A percentile compares a stretch with the other conserved stretches of the same genome.
Conservation (phyloP, 2,888 invertebrate species). For the Microctonus hyperodae region DNA sequence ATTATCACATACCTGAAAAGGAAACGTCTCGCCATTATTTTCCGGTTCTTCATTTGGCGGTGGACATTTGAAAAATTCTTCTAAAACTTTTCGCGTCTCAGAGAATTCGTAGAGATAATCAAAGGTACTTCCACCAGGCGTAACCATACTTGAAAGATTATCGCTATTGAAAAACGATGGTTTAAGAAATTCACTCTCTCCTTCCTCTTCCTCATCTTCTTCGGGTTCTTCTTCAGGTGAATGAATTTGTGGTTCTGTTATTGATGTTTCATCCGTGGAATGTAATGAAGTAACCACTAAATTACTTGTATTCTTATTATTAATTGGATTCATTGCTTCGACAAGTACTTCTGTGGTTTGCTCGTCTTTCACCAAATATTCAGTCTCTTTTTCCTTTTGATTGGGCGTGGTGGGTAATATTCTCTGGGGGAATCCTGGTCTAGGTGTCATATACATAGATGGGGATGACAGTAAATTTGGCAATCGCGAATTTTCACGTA, state of each 20-base stretch:
- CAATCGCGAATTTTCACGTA: constrained; percentile 65
- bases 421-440: constrained; percentile 88
- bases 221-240: constrained; percentile 38
- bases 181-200: constrained; percentile 45
- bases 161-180: constrained; percentile 53
- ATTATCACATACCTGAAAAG: constrained; percentile 67
- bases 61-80: constrained; percentile 90
- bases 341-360: constrained; percentile 39
- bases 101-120: constrained; percentile 93
- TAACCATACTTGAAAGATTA: constrained; percentile 58
- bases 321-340: constrained; percentile 32
- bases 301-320: constrained; percentile 36
- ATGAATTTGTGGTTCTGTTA: constrained; percentile 29
- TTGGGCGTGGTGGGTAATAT: constrained; percentile 63
- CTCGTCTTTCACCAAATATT: constrained; percentile 31
- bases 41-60: constrained; percentile 70
- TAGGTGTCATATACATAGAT: constrained; percentile 74
- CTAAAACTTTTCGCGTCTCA: constrained; percentile 88
- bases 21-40: constrained; percentile 57
- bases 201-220: constrained; percentile 37
- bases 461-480: constrained; percentile 71
- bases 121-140: constrained; percentile 69
- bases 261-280: constrained; percentile 26
- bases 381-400: constrained; percentile 52
- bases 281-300: constrained; percentile 33